Conservation (phyloP, 2,888 invertebrate genomes). For the Hyposoter dolosus region DNA sequence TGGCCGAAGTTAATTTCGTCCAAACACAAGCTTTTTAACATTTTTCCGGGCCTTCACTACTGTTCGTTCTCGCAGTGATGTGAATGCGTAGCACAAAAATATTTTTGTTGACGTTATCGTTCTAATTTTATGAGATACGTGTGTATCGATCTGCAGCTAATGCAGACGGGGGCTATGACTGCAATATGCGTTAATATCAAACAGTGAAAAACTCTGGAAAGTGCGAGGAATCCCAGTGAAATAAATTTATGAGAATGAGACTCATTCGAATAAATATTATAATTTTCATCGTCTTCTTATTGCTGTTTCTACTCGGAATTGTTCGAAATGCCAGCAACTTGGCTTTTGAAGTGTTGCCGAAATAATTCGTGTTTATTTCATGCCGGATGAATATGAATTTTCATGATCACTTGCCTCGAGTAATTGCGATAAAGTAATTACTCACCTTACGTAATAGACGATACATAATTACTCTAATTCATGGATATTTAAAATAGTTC, state of each 20-base stretch:
- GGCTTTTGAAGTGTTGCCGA: background rate
- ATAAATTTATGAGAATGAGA: background rate
- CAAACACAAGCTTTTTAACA: background rate
- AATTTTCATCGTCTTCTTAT: background rate
- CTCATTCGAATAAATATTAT: background rate
- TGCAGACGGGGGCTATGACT: background rate
- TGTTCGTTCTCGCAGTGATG: background rate
- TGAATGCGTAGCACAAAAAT: background rate
- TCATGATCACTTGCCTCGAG: background rate
- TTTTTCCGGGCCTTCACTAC: background rate
- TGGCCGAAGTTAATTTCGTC: background rate
- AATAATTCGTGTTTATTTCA: background rate
- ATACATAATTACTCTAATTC: background rate
- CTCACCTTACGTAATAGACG: background rate
- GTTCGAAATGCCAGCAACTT: background rate
- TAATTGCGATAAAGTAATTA: background rate
- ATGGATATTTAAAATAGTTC: background rate
- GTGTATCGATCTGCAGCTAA: background rate
- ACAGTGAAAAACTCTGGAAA: background rate
- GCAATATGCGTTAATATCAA: background rate
- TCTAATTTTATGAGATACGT: background rate
- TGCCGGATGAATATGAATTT: background rate
- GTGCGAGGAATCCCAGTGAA: background rate
- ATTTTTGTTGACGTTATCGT: background rate
- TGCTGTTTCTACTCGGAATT: background rate